Base-by-base conservation (phyloP, 1,140 invertebrate species). In the Dendrolimus kikuchii region DNA sequence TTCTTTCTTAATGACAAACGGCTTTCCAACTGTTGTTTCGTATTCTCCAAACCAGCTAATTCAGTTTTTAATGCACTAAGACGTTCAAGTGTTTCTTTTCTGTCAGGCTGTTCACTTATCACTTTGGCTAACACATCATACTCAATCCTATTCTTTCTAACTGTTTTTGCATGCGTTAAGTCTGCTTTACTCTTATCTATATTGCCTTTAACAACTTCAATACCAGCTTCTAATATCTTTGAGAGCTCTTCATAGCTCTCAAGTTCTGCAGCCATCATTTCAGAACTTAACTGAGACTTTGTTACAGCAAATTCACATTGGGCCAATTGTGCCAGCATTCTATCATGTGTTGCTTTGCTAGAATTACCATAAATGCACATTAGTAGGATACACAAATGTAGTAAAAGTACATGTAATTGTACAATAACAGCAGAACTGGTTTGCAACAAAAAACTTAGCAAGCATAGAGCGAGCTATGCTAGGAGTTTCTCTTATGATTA, bases 91-190 rank as follows among this genome's bases (percentile, higher is more conserved):
- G 96, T 97, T 60, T 95, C 92, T 73, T 93, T 92, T 71, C 96
- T 90, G 74, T 97, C 95, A 0, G 97, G 96, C 71, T 98, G 95
- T 67, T 95, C 91, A 62, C 93, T 93, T 60, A 98, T 98, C 4
- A 97, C 91, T 84, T 95, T 95, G 0, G 96, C 96, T 37, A 98
- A 66, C 5, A 96, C 92, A 90, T 98, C 96, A 87, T 98, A 98
- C 71, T 98, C 96, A 87, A 95, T 93, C 66, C 95, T 91, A 79
- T 98, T 97, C 76, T 96, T 96, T 3, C 96, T 90, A 9, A 95
- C 91, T 66, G 92, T 92, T 77, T 96, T 96, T 2, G 95, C 95
- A 65, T 94, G 89, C 51, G 92, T 89, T 9, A 97, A 83, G 57
- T 96, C 92, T 5, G 83, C 70, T 85, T 95, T 95, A 23, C 92